Percentiles rank a stretch among this genome's conserved stretches.
phyloP scores from a whole-genome alignment of 2,797 vertebrate species.

The Dallia pectoralis region DNA sequence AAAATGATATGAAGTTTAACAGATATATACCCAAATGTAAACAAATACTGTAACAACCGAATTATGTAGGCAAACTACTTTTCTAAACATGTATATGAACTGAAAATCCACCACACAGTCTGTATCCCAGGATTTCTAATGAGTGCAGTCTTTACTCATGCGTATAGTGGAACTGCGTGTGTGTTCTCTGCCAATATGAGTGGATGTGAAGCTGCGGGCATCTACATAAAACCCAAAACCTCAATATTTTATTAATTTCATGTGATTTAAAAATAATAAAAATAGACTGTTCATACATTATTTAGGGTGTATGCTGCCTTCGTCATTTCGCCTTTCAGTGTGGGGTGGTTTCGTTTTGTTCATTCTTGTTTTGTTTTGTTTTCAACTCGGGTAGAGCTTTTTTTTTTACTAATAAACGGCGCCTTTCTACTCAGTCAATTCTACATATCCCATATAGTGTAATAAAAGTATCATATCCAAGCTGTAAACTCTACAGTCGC shows the following conservation, averaged over 20 bases:
- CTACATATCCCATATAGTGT: not conserved
- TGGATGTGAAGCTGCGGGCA: constrained; percentile 4
- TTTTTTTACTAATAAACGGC: not conserved
- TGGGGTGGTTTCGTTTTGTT: not conserved
- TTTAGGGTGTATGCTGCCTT: constrained; percentile 11
- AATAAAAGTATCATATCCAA: not conserved
- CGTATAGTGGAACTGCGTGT: not conserved
- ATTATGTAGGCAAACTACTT: too few species aligned
- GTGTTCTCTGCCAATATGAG: constrained; percentile 1
- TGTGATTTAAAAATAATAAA: constrained; percentile 23
- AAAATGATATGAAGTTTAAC: too few species aligned
- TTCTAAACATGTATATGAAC: too few species aligned
- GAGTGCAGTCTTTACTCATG: too few species aligned
- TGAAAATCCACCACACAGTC: too few species aligned
- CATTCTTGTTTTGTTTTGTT: not conserved
- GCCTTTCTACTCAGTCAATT: not conserved
- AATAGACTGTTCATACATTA: constrained; percentile 50
- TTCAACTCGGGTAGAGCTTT: not conserved
- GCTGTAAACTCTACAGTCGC: not conserved
- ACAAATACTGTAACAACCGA: too few species aligned
- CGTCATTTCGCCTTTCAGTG: not conserved
- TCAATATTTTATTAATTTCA: constrained; percentile 51
- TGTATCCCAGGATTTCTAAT: not conserved
- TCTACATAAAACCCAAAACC: constrained; percentile 23
- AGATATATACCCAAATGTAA: too few species aligned